Evolutionary conservation across 2,113 vertebrate species (phyloP).

Genomic region (Fulica atra): DNA sequence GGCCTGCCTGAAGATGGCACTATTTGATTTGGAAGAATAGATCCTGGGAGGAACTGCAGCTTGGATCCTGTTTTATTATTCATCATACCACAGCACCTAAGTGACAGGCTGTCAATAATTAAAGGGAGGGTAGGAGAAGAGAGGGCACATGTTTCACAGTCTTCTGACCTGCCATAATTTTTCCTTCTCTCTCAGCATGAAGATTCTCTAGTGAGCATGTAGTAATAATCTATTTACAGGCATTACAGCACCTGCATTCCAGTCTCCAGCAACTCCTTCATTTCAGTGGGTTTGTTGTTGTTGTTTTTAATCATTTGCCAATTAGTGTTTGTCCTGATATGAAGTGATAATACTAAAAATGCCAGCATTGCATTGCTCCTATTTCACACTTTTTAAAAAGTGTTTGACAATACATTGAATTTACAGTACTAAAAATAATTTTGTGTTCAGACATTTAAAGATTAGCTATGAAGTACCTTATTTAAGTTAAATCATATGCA

Average conservation of each 20-base stretch:
- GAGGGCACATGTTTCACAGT: conserved; percentile 28
- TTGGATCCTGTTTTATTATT: conserved; percentile 25
- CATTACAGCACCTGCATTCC: conserved; percentile 8
- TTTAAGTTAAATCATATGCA: background rate
- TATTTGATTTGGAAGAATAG: conserved; percentile 27
- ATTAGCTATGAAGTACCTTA: background rate
- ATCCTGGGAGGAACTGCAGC: background rate
- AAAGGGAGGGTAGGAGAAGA: background rate
- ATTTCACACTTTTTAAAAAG: background rate
- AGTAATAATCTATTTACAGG: background rate
- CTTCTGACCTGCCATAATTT: conserved; percentile 52
- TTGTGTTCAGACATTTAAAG: background rate
- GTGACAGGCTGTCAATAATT: conserved; percentile 35
- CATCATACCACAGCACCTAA: background rate
- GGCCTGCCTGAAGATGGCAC: conserved; percentile 66
- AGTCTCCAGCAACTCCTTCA: background rate
- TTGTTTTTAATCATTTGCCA: background rate
- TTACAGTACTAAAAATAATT: background rate
- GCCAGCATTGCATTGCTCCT: background rate
- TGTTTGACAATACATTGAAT: background rate
- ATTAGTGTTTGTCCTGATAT: background rate
- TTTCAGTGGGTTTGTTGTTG: background rate
- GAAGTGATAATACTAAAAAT: background rate
- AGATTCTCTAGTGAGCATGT: background rate
- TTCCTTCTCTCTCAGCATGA: conserved; percentile 34